phyloP scores from a whole-genome alignment of 1,140 invertebrate genomes.

The Euura lappo region DNA sequence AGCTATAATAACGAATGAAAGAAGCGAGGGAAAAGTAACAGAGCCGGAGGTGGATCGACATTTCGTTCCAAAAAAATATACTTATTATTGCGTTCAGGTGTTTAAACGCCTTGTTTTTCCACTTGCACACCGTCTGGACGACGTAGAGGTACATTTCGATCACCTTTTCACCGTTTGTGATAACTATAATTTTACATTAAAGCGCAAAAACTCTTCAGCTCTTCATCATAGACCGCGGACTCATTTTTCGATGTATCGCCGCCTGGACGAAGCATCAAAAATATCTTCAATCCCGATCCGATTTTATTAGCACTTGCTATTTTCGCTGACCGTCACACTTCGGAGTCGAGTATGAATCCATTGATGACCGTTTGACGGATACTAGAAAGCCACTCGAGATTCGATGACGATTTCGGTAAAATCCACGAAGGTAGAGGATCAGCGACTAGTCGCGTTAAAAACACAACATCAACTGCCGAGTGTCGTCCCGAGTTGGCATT shows the following conservation, averaged over 20 bases:
- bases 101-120: constrained; percentile 6
- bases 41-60: not conserved
- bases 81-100: constrained; percentile 1
- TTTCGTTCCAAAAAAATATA: not conserved
- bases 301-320: too few species aligned
- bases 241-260: too few species aligned
- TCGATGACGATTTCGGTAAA: too few species aligned
- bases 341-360: too few species aligned
- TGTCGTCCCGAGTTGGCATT: not conserved
- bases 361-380: too few species aligned
- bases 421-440: not conserved
- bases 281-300: too few species aligned
- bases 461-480: not conserved
- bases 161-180: not conserved
- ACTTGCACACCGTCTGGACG: not conserved
- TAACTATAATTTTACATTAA: too few species aligned
- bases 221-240: too few species aligned
- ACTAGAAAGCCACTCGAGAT: too few species aligned
- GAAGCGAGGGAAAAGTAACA: constrained; percentile 8
- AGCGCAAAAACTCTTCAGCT: too few species aligned
- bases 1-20: constrained; percentile 1
- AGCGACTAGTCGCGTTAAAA: not conserved
- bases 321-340: too few species aligned
- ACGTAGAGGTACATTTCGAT: constrained; percentile 1
- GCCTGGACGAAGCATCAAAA: too few species aligned